Conservation (phyloP, 2,888 invertebrate genomes). For the Dolomedes plantarius region DNA sequence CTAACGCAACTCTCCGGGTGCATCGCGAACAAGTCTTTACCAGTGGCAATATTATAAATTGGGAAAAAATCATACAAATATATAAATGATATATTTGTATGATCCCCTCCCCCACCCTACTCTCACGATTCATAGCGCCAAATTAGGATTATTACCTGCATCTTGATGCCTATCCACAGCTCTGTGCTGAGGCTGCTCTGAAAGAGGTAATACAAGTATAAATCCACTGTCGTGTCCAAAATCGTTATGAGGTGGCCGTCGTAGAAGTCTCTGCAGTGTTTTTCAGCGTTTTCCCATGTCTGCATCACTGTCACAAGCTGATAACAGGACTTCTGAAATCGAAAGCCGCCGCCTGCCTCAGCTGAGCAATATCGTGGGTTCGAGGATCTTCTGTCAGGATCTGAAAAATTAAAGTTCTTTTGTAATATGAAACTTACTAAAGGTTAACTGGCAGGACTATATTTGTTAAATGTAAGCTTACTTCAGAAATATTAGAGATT, state of each 20-base stretch:
- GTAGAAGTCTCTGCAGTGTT: constrained; percentile 1
- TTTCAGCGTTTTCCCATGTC: constrained; percentile 35
- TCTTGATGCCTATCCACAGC: constrained; percentile 42
- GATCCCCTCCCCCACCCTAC: too few relatives aligned
- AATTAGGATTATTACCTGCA: constrained; percentile 27
- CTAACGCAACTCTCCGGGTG: too few relatives aligned
- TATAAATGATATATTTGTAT: too few relatives aligned
- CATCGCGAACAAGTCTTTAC: too few relatives aligned
- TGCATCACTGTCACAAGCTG: background rate
- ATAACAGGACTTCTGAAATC: constrained; percentile 26
- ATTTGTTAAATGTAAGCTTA: too few relatives aligned
- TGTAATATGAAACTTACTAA: too few relatives aligned
- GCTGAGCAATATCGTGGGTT: constrained; percentile 23
- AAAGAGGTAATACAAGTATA: constrained; percentile 27
- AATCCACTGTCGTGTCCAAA: constrained; percentile 2
- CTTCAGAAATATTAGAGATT: too few relatives aligned
- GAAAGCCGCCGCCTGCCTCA: constrained; percentile 20
- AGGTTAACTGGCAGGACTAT: too few relatives aligned
- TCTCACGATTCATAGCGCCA: too few relatives aligned
- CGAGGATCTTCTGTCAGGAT: background rate
- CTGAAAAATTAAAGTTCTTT: too few relatives aligned
- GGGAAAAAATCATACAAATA: too few relatives aligned
- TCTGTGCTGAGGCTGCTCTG: background rate
- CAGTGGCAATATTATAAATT: too few relatives aligned
- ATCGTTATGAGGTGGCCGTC: constrained; percentile 47